Evolutionary conservation across 1,140 invertebrate genomes (phyloP).

Genomic region (Yoshiicerus persimilis): DNA sequence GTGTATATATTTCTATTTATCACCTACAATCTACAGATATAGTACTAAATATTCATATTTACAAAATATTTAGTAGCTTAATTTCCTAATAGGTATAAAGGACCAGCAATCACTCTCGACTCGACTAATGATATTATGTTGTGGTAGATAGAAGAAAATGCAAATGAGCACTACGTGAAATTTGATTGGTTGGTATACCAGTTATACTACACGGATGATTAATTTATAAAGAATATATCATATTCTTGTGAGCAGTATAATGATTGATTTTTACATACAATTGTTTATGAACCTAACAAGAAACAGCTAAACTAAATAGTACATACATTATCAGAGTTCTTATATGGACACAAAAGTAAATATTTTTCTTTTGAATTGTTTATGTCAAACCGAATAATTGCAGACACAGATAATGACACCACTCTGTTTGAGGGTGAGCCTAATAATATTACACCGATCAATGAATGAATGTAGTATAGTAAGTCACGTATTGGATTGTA

Average conservation of each 20-base stretch:
- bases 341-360: not conserved
- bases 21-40: not conserved
- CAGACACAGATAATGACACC: too few species aligned
- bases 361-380: too few species aligned
- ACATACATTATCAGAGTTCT: not conserved
- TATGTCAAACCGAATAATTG: too few species aligned
- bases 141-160: not conserved
- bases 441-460: not conserved
- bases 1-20: not conserved
- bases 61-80: not conserved
- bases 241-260: not conserved
- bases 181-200: not conserved
- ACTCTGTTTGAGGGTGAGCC: not conserved
- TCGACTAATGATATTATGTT: not conserved
- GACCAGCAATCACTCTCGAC: constrained; percentile 1
- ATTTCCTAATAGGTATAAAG: not conserved
- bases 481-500: not conserved
- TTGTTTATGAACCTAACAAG: not conserved
- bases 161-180: not conserved
- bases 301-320: not conserved
- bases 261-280: not conserved
- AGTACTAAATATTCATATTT: not conserved
- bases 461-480: not conserved
- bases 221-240: not conserved
- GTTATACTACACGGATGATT: not conserved